These are phyloP conservation scores for Ectemnius cavifrons DNA, from an alignment of 2,888 invertebrate genomes.

Conservation along the genomic window DNA sequence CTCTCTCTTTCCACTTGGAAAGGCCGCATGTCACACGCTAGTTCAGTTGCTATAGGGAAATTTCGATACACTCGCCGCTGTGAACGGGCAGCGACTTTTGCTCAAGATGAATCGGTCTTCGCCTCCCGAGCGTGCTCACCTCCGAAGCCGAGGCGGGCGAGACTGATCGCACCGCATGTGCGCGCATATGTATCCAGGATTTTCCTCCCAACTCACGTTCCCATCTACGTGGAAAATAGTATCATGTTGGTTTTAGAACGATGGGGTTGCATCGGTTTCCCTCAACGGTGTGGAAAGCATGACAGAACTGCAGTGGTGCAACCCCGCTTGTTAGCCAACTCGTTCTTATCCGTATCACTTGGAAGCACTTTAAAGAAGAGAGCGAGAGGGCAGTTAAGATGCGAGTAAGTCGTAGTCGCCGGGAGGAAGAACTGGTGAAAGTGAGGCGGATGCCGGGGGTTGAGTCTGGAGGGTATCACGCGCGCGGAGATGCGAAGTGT, in stretches of 20 bases:
- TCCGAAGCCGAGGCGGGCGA: neutral
- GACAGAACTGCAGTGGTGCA: no score
- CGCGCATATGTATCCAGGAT: constrained; percentile 7
- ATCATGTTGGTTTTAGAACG: neutral
- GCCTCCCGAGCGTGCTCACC: constrained; percentile 13
- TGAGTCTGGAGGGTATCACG: constrained; percentile 24
- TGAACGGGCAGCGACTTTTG: constrained; percentile 4
- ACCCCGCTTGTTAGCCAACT: no score
- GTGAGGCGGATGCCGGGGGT: neutral
- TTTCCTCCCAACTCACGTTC: neutral
- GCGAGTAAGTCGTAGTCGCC: constrained; percentile 5
- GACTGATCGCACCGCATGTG: neutral
- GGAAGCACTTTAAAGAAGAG: neutral
- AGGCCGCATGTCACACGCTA: neutral
- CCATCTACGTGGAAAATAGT: constrained; percentile 4
- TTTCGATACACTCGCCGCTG: constrained; percentile 36
- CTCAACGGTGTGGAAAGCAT: neutral
- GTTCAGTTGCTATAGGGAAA: constrained; percentile 16
- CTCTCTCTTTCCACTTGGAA: neutral
- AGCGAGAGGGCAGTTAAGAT: neutral
- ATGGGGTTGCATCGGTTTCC: neutral
- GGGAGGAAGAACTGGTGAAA: constrained; percentile 5
- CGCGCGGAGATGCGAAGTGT: constrained; percentile 26
- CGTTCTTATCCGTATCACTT: neutral
- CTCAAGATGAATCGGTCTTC: neutral